These are phyloP conservation scores for Scaptomyza reducta DNA, from an alignment of 2,888 invertebrate species.

Conservation along the genomic window DNA sequence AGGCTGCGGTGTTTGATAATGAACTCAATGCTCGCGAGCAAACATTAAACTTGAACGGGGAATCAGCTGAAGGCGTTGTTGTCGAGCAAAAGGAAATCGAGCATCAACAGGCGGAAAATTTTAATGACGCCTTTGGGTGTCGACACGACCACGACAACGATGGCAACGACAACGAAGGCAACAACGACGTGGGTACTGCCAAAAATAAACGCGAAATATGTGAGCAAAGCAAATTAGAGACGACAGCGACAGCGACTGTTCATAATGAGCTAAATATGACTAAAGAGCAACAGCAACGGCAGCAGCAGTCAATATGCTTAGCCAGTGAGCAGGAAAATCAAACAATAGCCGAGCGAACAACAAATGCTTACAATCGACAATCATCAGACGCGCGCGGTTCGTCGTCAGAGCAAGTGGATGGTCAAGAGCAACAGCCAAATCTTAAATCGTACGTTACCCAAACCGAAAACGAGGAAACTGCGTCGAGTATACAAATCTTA, in stretches of 20 bases:
- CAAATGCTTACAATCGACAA: constrained; percentile 46
- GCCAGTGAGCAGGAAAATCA: constrained; percentile 57
- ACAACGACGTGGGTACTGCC: constrained; percentile 47
- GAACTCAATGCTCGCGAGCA: constrained; percentile 61
- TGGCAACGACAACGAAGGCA: constrained; percentile 25
- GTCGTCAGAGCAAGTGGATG: constrained; percentile 79
- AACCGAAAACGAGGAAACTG: constrained; percentile 26
- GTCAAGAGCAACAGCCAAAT: constrained; percentile 48
- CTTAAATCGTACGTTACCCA: constrained; percentile 39
- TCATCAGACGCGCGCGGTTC: constrained; percentile 81
- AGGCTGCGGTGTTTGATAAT: constrained; percentile 66
- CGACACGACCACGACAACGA: constrained; percentile 40
- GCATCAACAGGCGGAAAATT: constrained; percentile 76
- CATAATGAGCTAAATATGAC: constrained; percentile 76
- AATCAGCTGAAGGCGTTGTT: constrained; percentile 44
- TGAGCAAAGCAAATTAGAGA: constrained; percentile 71
- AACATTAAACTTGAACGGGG: constrained; percentile 73
- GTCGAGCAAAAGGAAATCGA: constrained; percentile 68
- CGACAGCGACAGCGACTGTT: constrained; percentile 34
- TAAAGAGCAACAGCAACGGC: constrained; percentile 51
- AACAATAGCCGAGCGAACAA: constrained; percentile 43
- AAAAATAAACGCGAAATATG: constrained; percentile 75
- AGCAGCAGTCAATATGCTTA: constrained; percentile 67
- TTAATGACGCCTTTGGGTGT: constrained; percentile 75
- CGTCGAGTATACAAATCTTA: constrained; percentile 65